Evolutionary conservation across 2,113 vertebrate genomes (phyloP), one percentile per base, ranked within the genome.

Genomic region (Promerops cafer): DNA sequence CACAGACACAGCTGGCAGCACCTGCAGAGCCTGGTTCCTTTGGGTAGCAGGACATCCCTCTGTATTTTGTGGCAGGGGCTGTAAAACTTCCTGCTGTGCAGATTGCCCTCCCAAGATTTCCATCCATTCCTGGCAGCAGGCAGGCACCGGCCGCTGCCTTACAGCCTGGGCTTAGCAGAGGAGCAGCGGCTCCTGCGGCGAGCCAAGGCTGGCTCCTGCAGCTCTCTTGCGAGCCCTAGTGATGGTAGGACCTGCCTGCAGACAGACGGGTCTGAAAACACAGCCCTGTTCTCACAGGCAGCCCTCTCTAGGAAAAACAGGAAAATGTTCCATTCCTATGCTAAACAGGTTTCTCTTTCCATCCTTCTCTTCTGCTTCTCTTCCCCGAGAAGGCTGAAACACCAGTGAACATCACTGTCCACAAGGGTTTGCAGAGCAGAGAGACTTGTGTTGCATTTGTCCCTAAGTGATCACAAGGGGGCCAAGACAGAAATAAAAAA

Each of bases 181-280:
- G 10, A 83, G 40, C 59, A 42, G 75, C 9, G 6, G 4, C 17
- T 52, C 44, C 72, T 9, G 54, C n/a, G 1, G 20, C 0, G 1
- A 54, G 5, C 5, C 63, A 3, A 10, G 40, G n/a, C 68, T 30
- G 86, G 82, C 60, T 96, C 50, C 82, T 44, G 82, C 79, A 86
- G 96, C 94, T 95, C 94, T 95, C 96, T 92, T 74, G 93, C 94
- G 90, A 96, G 71, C 96, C 40, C 96, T 96, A 94, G 94, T 71
- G 96, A 75, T n/a, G 20, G 28, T 5, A 88, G 49, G 24, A n/a
- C 16, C 69, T 75, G 68, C 40, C 52, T 97, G 96, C 96, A 96
- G 53, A 8, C 39, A 52, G 30, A 24, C 2, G 1, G 8, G 4
- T 2, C 49, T 54, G 59, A 12, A 30, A 15, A 15, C 13, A 8